Evolutionary conservation across 2,113 vertebrate species (phyloP), one percentile per base, ranked within the genome.

Genomic region (Cottus gobio): DNA sequence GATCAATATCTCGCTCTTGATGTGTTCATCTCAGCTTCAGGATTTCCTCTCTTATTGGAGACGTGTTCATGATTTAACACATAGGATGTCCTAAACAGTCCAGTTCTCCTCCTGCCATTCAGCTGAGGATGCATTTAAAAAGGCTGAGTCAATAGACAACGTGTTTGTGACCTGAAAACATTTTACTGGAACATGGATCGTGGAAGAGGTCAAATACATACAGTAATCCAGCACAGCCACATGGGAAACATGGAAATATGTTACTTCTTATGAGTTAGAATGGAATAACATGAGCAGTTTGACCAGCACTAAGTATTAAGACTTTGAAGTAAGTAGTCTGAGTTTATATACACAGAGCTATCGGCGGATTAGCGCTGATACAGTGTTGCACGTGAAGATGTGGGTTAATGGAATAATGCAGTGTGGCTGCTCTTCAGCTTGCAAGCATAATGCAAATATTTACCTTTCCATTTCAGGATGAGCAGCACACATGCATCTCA

Each of bases 401-500:
- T 36, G 57, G 85, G 86, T 90, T 92, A 93, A 94, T 93, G 84
- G 86, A 93, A 88, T 91, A 91, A 91, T 82, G 73, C 63, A 80
- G 89, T 62, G 82, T 70, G 34, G 79, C 1, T 44, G 4, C 62
- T 67, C 68, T 71, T n/a, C 73, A 79, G 75, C 48, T 78, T 85
- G 79, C 46, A 30, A 89, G 77, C 88, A 73, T 71, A 83, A 92
- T 90, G 89, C 89, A 89, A 91, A 94, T 93, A 90, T 93, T 93
- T 94, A 94, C 92, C 85, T 93, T 94, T 93, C 88, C 86, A 90
- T 91, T 91, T 86, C 83, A 60, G 50, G 71, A 77, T 75, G 77
- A 87, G 76, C 75, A 57, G 54, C 58, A 92, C 92, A 92, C 86
- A 80, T 89, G 86, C 86, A 88, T 90, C 81, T 85, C 67, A 95